A percentile compares a stretch with the other conserved stretches of the same genome.
Evolutionary conservation across 2,797 vertebrate genomes (phyloP).

Genomic region (Limnodromus scolopaceus): DNA sequence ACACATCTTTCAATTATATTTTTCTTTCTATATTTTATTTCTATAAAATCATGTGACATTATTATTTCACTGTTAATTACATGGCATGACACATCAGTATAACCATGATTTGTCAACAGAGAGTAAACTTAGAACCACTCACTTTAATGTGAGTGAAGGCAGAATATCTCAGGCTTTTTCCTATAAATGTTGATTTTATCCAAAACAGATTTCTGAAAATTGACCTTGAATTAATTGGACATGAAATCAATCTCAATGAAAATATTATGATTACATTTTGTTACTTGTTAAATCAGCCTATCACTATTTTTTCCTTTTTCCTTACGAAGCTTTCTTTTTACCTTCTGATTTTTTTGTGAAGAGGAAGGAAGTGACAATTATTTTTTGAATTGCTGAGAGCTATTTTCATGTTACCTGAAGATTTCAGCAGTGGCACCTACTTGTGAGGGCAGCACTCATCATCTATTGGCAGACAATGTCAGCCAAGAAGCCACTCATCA

Average conservation of each 20-base stretch:
- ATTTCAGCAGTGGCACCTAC: not conserved
- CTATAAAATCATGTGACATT: not conserved
- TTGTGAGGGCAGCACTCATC: conserved; percentile 7
- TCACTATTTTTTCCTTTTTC: not conserved
- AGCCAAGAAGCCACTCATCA: not conserved
- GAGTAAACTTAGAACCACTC: not conserved
- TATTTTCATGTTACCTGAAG: conserved; percentile 14
- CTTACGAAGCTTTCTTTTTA: not conserved
- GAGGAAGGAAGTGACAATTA: conserved; percentile 27
- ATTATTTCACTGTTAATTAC: not conserved
- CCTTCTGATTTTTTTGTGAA: not conserved
- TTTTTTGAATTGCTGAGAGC: conserved; percentile 37
- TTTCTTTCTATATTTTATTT: too few relatives aligned
- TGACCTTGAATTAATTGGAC: not conserved
- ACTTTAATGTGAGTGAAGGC: not conserved
- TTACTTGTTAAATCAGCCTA: not conserved
- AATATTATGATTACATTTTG: not conserved
- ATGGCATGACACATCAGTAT: not conserved
- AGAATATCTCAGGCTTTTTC: not conserved
- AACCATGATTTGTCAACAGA: not conserved
- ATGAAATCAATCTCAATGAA: not conserved
- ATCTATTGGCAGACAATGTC: not conserved
- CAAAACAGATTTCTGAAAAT: not conserved
- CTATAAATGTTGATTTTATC: not conserved
- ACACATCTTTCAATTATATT: not conserved